A percentile compares a stretch with the other conserved stretches of the same genome.
These are phyloP conservation scores for Catharus minimus DNA, from an alignment of 2,113 vertebrate species.

Conservation along the genomic window DNA sequence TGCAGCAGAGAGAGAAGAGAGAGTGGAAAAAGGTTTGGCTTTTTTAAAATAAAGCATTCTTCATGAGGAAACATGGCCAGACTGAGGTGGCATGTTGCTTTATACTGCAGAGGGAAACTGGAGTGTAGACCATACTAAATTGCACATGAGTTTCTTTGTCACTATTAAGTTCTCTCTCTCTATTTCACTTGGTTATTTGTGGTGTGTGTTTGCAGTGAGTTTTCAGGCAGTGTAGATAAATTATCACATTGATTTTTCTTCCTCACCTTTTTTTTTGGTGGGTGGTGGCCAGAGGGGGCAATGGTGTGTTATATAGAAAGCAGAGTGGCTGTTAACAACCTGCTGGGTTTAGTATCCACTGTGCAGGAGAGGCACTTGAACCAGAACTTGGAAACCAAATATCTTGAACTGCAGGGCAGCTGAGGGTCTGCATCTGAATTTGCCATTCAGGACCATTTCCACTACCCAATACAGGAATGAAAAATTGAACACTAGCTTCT, in stretches of 20 bases:
- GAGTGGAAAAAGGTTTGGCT: not conserved
- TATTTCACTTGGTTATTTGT: constrained; percentile 2
- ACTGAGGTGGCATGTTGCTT: not conserved
- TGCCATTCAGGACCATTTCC: not conserved
- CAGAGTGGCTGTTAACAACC: not conserved
- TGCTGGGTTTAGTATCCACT: not conserved
- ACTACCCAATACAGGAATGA: not conserved
- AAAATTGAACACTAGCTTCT: not conserved
- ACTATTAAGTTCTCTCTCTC: not conserved
- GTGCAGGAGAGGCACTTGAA: not conserved
- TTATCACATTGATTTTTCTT: constrained; percentile 47
- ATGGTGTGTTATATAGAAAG: not conserved
- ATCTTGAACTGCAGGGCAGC: not conserved
- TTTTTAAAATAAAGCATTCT: not conserved
- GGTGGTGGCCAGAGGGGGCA: not conserved
- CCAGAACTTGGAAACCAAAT: not conserved
- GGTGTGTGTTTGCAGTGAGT: not conserved
- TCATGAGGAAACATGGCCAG: not conserved
- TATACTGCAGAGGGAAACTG: not conserved
- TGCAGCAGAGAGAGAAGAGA: not conserved
- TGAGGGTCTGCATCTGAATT: not conserved
- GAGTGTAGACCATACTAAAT: not conserved
- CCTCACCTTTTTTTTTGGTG: not conserved
- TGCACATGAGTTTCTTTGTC: not conserved
- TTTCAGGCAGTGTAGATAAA: constrained; percentile 20